These are phyloP conservation scores for Columba livia DNA, from an alignment of 2,113 vertebrate genomes.

Conservation along the genomic window DNA sequence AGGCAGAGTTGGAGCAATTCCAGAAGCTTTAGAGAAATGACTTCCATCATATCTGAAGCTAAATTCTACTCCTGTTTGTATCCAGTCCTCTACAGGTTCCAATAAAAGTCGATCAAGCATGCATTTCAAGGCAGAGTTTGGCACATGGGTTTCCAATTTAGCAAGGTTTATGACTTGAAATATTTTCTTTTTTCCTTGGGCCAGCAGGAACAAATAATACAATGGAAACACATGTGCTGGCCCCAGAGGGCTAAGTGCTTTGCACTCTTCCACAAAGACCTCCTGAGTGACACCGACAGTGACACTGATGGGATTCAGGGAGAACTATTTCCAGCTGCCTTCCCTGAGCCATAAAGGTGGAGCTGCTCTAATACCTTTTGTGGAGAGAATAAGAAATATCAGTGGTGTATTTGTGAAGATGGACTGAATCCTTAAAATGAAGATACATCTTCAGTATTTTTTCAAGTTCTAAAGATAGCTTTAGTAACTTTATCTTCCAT, in stretches of 20 bases:
- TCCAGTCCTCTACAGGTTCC: background rate
- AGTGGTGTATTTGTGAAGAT: background rate
- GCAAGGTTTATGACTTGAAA: background rate
- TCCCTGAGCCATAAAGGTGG: background rate
- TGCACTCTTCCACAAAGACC: background rate
- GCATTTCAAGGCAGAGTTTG: background rate
- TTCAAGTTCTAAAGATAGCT: background rate
- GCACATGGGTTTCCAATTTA: background rate
- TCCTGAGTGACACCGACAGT: background rate
- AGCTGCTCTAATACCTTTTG: background rate
- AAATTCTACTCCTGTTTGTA: background rate
- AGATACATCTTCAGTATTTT: background rate
- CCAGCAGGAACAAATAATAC: background rate
- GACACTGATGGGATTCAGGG: background rate
- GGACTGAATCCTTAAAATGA: background rate
- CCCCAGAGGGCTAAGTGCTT: background rate
- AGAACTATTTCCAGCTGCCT: background rate
- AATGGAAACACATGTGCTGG: background rate
- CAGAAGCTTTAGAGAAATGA: background rate
- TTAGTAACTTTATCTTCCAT: background rate
- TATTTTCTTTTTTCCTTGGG: background rate
- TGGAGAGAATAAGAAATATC: background rate
- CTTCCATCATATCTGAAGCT: background rate
- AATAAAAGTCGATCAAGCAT: background rate
- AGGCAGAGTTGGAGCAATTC: background rate